Conservation (phyloP, 2,113 vertebrate species). For the Acinonyx jubatus region DNA sequence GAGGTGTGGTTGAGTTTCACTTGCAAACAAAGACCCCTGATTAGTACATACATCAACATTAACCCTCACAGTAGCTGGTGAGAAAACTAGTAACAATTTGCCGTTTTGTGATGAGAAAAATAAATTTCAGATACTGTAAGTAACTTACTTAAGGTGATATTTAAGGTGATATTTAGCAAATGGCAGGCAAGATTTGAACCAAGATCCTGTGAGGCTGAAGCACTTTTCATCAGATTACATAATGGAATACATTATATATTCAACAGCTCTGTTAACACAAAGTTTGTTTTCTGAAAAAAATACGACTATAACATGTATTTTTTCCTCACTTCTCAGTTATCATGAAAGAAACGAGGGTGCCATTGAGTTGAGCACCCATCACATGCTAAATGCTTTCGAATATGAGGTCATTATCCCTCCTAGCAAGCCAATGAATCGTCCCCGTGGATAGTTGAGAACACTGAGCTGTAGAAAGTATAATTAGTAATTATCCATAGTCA, state of each 20-base stretch:
- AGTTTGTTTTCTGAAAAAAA: background rate
- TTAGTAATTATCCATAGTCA: background rate
- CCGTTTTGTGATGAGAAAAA: background rate
- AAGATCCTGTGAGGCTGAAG: background rate
- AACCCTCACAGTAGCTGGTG: background rate
- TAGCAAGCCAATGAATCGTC: background rate
- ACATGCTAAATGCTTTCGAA: background rate
- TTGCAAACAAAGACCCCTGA: background rate
- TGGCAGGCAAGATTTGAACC: background rate
- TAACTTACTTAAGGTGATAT: background rate
- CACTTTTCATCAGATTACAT: background rate
- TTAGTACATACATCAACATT: background rate
- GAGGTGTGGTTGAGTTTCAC: background rate
- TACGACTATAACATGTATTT: background rate
- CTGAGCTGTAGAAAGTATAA: background rate
- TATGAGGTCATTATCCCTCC: background rate
- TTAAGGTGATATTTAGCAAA: background rate
- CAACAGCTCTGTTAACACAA: background rate
- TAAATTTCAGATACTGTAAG: background rate
- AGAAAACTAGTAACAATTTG: background rate
- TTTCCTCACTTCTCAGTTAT: background rate
- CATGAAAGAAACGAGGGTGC: background rate
- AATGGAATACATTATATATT: background rate
- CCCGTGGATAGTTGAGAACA: background rate
- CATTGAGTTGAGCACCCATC: background rate